Evolutionary conservation across 2,113 vertebrate genomes (phyloP).

Genomic region (Carollia perspicillata): DNA sequence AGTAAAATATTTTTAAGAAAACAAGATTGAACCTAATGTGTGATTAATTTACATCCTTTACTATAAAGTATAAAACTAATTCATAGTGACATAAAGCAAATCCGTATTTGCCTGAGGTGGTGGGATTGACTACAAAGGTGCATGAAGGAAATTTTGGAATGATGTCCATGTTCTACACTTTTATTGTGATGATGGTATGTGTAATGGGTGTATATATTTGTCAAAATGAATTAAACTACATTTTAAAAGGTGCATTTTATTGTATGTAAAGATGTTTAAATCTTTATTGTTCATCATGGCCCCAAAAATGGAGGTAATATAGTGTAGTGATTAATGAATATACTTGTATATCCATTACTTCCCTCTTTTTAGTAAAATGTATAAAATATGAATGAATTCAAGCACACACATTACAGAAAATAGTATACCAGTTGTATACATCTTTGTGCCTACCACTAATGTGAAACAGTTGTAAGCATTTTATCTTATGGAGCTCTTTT

Average conservation of each 20-base stretch:
- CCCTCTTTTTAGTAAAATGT: background rate
- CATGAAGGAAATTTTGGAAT: background rate
- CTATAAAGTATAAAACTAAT: background rate
- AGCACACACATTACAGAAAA: constrained; percentile 16
- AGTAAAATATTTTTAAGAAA: too few relatives aligned
- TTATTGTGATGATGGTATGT: background rate
- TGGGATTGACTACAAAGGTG: background rate
- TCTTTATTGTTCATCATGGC: background rate
- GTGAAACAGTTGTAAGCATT: constrained; percentile 7
- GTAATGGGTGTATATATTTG: background rate
- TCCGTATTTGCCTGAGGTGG: background rate
- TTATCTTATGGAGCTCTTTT: background rate
- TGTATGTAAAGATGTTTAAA: background rate
- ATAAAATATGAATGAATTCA: constrained; percentile 40
- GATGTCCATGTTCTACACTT: background rate
- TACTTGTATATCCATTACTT: background rate
- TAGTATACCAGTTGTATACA: background rate
- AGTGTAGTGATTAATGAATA: background rate
- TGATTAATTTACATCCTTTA: background rate
- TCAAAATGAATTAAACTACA: background rate
- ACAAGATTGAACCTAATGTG: background rate
- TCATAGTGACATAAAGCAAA: background rate
- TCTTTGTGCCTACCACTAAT: background rate
- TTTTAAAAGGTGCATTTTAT: background rate
- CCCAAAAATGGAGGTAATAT: background rate